Evolutionary conservation across 2,797 vertebrate species (phyloP).

Genomic region (Channa striata): DNA sequence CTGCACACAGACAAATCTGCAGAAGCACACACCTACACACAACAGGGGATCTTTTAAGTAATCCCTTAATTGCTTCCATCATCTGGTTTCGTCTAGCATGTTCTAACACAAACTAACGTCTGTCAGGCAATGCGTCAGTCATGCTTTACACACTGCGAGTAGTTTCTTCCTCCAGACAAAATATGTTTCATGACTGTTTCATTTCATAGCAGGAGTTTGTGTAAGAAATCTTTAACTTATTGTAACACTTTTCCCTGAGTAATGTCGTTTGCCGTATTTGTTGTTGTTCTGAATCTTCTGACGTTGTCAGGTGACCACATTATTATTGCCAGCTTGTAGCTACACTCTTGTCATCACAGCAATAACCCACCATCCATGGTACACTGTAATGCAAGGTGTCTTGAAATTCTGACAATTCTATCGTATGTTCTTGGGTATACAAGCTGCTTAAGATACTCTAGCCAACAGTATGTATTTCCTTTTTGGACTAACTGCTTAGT

Average conservation of each 20-base stretch:
- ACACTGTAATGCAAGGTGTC: no score
- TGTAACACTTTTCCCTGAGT: background rate
- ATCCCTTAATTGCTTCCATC: constrained; percentile 43
- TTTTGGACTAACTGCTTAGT: no score
- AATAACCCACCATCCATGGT: no score
- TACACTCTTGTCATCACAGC: no score
- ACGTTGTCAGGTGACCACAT: no score
- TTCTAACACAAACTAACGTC: constrained; percentile 33
- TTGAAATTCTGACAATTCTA: no score
- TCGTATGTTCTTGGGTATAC: no score
- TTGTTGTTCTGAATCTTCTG: no score
- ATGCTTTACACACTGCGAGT: background rate
- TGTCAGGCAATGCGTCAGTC: constrained; percentile 3
- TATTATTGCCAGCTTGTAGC: no score
- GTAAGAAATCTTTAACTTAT: background rate
- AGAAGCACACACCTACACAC: constrained; percentile 1
- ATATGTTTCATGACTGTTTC: background rate
- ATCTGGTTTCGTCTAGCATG: constrained; percentile 32
- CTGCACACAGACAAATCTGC: constrained; percentile 11
- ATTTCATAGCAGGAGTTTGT: background rate
- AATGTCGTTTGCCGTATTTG: no score
- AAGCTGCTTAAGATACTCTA: no score
- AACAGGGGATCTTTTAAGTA: constrained; percentile 31
- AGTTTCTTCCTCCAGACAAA: constrained; percentile 2
- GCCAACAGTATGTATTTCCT: no score